Conservation (phyloP, 1,140 invertebrate genomes). For the Saxidomus purpurata region DNA sequence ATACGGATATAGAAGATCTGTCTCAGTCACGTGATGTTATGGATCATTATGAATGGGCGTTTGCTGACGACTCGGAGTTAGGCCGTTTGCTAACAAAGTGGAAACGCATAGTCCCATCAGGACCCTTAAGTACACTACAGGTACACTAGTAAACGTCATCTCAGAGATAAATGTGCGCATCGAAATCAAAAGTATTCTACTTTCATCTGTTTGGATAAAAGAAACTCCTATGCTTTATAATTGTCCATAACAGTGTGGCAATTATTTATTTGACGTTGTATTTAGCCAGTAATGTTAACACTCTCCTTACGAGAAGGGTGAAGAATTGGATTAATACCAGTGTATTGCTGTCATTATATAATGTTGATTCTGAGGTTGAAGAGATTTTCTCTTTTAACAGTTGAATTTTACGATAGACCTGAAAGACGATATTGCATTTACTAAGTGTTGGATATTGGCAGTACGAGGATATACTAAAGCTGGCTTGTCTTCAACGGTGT, state of each 20-base stretch:
- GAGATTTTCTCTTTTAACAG: conserved; percentile 1
- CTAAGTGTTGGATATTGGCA: conserved; percentile 34
- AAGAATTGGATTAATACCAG: too few species aligned
- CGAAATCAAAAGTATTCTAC: too few species aligned
- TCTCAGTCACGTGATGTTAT: conserved; percentile 29
- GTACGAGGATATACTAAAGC: conserved; percentile 41
- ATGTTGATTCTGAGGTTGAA: too few species aligned
- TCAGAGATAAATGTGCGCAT: too few species aligned
- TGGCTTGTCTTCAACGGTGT: not conserved
- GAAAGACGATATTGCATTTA: conserved; percentile 41
- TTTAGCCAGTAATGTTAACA: too few species aligned
- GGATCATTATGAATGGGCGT: conserved; percentile 63
- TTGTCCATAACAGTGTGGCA: too few species aligned
- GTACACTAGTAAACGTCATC: too few species aligned
- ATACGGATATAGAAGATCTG: conserved; percentile 56
- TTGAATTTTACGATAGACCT: conserved; percentile 36
- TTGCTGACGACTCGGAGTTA: conserved; percentile 43
- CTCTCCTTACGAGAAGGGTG: too few species aligned
- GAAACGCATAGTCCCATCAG: conserved; percentile 14
- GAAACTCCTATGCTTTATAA: too few species aligned
- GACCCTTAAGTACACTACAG: not conserved
- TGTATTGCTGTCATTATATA: too few species aligned
- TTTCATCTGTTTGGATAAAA: too few species aligned
- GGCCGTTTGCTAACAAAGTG: not conserved
- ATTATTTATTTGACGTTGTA: too few species aligned